Percentiles rank a stretch among this genome's conserved stretches.
Evolutionary conservation across 2,888 invertebrate species (phyloP).

Genomic region (Anoncus sp.): DNA sequence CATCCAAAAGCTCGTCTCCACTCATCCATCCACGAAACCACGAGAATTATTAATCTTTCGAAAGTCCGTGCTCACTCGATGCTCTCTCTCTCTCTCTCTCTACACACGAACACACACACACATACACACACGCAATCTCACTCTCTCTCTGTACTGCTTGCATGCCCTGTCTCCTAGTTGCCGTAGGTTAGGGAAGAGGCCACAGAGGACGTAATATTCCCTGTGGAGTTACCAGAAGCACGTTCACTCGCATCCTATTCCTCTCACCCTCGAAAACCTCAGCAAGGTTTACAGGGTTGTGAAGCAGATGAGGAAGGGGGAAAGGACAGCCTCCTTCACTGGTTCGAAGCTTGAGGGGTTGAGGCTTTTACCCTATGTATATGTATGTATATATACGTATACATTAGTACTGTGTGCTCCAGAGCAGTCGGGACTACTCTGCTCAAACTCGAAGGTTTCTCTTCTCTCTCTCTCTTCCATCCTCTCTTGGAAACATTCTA

Average conservation of each 20-base stretch:
- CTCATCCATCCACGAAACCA: slow-evolving; percentile 44
- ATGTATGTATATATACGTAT: slow-evolving; percentile 5
- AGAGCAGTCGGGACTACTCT: slow-evolving; percentile 45
- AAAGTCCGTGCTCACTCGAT: slow-evolving; percentile 51
- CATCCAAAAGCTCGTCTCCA: not conserved
- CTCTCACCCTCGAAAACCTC: slow-evolving; percentile 50
- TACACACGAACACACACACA: too few species aligned
- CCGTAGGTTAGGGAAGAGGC: slow-evolving; percentile 62
- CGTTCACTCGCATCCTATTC: slow-evolving; percentile 43
- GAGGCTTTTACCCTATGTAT: slow-evolving; percentile 20
- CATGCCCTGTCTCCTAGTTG: slow-evolving; percentile 57
- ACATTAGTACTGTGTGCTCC: slow-evolving; percentile 28
- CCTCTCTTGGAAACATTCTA: slow-evolving; percentile 6
- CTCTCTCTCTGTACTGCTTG: slow-evolving; percentile 37
- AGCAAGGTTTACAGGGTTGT: slow-evolving; percentile 58
- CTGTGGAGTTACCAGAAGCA: slow-evolving; percentile 59
- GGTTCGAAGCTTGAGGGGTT: slow-evolving; percentile 48
- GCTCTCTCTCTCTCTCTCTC: slow-evolving; percentile 10
- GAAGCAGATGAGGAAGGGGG: slow-evolving; percentile 45
- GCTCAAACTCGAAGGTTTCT: slow-evolving; percentile 34
- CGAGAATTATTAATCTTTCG: slow-evolving; percentile 61
- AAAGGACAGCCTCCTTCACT: slow-evolving; percentile 32
- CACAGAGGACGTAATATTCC: slow-evolving; percentile 64
- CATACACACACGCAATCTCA: too few species aligned
- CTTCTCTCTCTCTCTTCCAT: slow-evolving; percentile 14